Percentiles rank a stretch among this genome's conserved stretches.
phyloP scores from a whole-genome alignment of 2,113 vertebrate species.

The Uria lomvia region DNA sequence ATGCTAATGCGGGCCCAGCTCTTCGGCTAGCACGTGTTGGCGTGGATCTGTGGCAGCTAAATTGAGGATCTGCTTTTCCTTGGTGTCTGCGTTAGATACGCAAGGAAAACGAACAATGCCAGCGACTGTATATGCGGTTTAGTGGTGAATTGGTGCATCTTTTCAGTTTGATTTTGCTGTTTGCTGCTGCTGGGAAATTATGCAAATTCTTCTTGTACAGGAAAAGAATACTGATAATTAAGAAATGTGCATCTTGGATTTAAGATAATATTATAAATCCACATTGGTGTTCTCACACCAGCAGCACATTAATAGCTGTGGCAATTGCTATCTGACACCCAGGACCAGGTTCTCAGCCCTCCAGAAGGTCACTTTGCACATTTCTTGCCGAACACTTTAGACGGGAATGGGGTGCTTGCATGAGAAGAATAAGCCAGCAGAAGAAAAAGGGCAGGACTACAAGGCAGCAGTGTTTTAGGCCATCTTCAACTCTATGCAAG shows the following conservation, averaged over 20 bases:
- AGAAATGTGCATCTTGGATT: background rate
- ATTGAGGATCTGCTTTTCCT: background rate
- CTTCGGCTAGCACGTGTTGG: background rate
- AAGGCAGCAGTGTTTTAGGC: background rate
- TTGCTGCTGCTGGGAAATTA: constrained; percentile 54
- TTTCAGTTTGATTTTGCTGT: constrained; percentile 55
- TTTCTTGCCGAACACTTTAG: background rate
- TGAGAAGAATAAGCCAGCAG: background rate
- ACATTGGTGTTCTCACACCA: too few species aligned
- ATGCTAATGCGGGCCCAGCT: constrained; percentile 5
- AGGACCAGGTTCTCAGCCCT: background rate
- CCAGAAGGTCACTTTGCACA: background rate
- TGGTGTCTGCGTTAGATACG: constrained; percentile 24
- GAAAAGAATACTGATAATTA: constrained; percentile 60
- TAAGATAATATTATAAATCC: background rate
- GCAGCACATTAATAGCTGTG: background rate
- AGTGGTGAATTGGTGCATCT: constrained; percentile 56
- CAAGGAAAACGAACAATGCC: constrained; percentile 55
- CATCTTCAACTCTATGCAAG: background rate
- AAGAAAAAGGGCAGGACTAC: background rate
- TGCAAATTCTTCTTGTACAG: constrained; percentile 23
- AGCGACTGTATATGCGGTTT: constrained; percentile 51
- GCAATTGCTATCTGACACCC: background rate
- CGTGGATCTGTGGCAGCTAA: background rate
- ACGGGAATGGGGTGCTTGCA: background rate